These are phyloP conservation scores for Euphydryas editha DNA, from an alignment of 2,888 invertebrate genomes.

Conservation along the genomic window DNA sequence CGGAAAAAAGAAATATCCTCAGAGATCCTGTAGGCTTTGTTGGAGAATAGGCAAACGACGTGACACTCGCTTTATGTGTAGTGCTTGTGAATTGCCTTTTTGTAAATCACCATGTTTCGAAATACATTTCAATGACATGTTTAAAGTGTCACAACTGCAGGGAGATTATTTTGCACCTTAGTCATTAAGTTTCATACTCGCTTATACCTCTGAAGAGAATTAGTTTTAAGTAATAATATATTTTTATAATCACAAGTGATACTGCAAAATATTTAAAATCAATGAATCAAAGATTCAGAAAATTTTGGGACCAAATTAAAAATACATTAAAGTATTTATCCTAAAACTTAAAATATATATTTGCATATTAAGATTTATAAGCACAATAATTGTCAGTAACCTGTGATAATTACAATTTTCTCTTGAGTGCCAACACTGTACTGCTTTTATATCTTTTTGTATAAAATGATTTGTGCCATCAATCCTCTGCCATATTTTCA, in stretches of 20 bases:
- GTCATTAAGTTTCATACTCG: slow-evolving; percentile 49
- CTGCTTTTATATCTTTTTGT: slow-evolving; percentile 37
- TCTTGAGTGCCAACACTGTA: slow-evolving; percentile 61
- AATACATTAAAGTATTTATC: slow-evolving; percentile 31
- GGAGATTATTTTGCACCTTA: slow-evolving; percentile 77
- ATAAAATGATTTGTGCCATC: slow-evolving; percentile 64
- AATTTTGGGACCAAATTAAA: slow-evolving; percentile 54
- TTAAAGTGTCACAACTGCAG: slow-evolving; percentile 74
- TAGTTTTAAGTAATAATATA: slow-evolving; percentile 43
- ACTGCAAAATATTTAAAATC: slow-evolving; percentile 41
- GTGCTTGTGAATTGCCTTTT: slow-evolving; percentile 76
- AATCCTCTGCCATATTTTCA: slow-evolving; percentile 69
- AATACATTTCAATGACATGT: slow-evolving; percentile 75
- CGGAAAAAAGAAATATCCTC: slow-evolving; percentile 81
- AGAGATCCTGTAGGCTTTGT: slow-evolving; percentile 78
- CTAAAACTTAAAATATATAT: slow-evolving; percentile 26
- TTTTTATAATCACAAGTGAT: slow-evolving; percentile 46
- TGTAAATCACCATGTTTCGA: slow-evolving; percentile 81
- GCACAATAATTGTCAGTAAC: slow-evolving; percentile 65
- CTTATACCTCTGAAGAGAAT: slow-evolving; percentile 43
- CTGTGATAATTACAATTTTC: slow-evolving; percentile 70
- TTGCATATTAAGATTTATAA: slow-evolving; percentile 45
- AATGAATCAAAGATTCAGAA: slow-evolving; percentile 54
- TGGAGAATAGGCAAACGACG: slow-evolving; percentile 79
- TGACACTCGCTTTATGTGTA: slow-evolving; percentile 80